Base-by-base conservation (phyloP, 2,888 invertebrate genomes). In the Arrhopalites spinosus region DNA sequence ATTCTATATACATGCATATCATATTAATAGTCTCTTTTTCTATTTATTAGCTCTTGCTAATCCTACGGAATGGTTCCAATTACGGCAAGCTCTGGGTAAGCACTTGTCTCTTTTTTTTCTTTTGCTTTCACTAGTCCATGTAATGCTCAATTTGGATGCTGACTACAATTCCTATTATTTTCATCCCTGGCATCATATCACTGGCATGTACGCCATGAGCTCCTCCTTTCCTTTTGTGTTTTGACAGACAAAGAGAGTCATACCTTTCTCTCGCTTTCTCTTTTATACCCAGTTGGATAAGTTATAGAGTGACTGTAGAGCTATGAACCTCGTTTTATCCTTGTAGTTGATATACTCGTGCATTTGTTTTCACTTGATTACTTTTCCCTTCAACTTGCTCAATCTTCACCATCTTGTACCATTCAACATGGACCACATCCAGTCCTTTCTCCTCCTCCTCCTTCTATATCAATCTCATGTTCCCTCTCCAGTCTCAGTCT, bases 41-140 rank as follows among this genome's bases (percentile, higher is more conserved):
- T n/a, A n/a, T n/a, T n/a, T n/a, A n/a, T n/a, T n/a, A n/a, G 81
- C 81, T 77, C 76, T 81, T 73, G 79, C 80, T 66, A 78, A 79
- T 78, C 79, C 81, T 23, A 71, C 77, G 20, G 79, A 80, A 76
- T 80, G 79, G 80, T 75, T 74, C 64, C 79, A 79, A 77, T 73
- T 81, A 68, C 75, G 80, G 36, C 75, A 78, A 71, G 69, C 79
- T 56, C 78, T 81, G 56, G 81, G 81, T 81, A 73, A 70, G 81
- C 70, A 27, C 29, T 56, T 13, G 20, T 67, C 29, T 25, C n/a
- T 25, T 66, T 17, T 29, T 29, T 36, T 20, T 66, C 36, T 36
- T 36, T 36, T 36, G 11, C 36, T 13, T 27, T n/a, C n/a, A n/a
- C n/a, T n/a, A n/a, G n/a, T n/a, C 47, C 15, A 27, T 69, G 20